Evolutionary conservation across 2,888 invertebrate genomes (phyloP), one percentile per base, ranked within the genome.

Genomic region (Orthonevra nobilis): DNA sequence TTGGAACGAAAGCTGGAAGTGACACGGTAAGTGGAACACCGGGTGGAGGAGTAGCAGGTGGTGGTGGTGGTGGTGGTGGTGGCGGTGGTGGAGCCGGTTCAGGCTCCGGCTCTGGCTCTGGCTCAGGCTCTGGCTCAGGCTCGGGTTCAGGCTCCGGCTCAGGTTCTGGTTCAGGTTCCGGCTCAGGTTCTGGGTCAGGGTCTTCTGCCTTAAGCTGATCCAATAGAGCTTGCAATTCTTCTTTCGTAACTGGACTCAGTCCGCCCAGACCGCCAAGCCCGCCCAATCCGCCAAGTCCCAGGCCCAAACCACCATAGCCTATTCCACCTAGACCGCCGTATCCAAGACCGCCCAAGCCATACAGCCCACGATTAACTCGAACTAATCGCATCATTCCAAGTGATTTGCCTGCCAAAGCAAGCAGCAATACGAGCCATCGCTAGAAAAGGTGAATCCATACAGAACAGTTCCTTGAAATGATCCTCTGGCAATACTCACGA

Each of bases 61-160:
- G 81, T 1, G 74, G 74, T 19, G 70, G 70, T 1, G 64, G 36
- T 3, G 83, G 81, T 0, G 68, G 81, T 0, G 74, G 74, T 7
- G 14, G 81, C 0, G 82, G 81, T 19, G 48, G 75, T 0, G 54
- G 23, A 81, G 83, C 85, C 0, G 90, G 85, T 36, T 89, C 86
- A 0, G 89, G 86, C 56, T 89, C 89, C 0, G 84, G 83, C 2
- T 82, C 85, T 0, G 84, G 84, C 0, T 82, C 86, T 75, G 91
- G 88, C 82, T 90, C 86, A 0, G 87, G 84, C 58, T 88, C 86
- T 1, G 89, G 86, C 54, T 89, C 89, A 0, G 90, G 85, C 81
- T 89, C 87, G 0, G 90, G 84, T 61, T 88, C 86, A 0, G 90
- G 88, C 83, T 90, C 89, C 0, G 89, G 84, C 10, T 83, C 85